phyloP scores from a whole-genome alignment of 1,140 invertebrate species.

The Eupeodes corollae region DNA sequence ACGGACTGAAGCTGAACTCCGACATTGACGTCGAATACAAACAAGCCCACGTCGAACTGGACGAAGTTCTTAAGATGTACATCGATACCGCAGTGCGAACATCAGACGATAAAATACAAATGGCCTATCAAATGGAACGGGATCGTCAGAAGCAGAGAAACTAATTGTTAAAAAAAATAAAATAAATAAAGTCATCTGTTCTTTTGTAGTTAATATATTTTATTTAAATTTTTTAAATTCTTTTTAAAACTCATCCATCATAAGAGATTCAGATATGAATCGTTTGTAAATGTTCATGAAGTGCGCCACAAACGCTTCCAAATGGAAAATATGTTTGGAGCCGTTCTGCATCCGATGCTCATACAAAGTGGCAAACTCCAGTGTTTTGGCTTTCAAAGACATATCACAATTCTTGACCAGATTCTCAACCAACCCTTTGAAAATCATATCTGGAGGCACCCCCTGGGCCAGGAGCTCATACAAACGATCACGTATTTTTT shows the following conservation, averaged over 20 bases:
- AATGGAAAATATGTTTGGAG: conserved; percentile 90
- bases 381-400: conserved; percentile 74
- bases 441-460: conserved; percentile 89
- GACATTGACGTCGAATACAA: conserved; percentile 33
- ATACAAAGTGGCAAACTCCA: conserved; percentile 72
- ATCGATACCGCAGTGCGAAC: conserved; percentile 43
- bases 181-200: neutral
- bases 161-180: neutral
- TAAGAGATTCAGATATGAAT: conserved; percentile 60
- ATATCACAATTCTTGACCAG: conserved; percentile 83
- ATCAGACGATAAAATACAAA: conserved; percentile 44
- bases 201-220: neutral
- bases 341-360: conserved; percentile 84
- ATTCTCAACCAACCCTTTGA: conserved; percentile 76
- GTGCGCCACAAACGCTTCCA: conserved; percentile 92
- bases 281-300: conserved; percentile 92
- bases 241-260: conserved; percentile 14
- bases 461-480: conserved; percentile 92
- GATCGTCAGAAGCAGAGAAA: conserved; percentile 11
- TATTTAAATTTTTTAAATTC: neutral
- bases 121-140: conserved; percentile 18
- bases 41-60: conserved; percentile 40
- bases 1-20: conserved; percentile 43
- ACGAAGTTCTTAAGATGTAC: conserved; percentile 42
- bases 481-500: conserved; percentile 74